Conservation (phyloP, 2,888 invertebrate genomes). For the Eumerus sabulonum region DNA sequence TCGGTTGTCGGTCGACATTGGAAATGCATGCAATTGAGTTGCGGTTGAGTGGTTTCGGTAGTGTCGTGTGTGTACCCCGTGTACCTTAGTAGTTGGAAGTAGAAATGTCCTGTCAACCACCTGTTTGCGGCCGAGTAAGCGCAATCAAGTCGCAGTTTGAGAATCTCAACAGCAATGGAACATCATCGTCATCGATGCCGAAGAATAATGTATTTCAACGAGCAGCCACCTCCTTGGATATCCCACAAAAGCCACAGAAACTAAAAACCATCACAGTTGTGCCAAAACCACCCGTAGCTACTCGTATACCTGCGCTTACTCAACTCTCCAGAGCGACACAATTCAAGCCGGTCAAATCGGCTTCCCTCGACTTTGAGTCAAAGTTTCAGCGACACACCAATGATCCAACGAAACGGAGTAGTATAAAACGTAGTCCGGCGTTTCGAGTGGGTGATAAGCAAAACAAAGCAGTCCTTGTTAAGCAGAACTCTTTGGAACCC, state of each 20-base stretch:
- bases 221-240: conserved; percentile 70
- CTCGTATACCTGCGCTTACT: conserved; percentile 47
- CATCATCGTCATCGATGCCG: conserved; percentile 55
- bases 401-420: conserved; percentile 78
- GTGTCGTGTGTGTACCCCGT: conserved; percentile 33
- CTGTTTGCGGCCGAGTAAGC: conserved; percentile 80
- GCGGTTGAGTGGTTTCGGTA: conserved; percentile 56
- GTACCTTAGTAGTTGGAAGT: conserved; percentile 27
- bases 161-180: conserved; percentile 76
- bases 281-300: conserved; percentile 37
- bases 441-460: conserved; percentile 76
- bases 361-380: conserved; percentile 55
- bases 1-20: conserved; percentile 32
- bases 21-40: conserved; percentile 54
- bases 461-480: conserved; percentile 69
- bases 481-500: conserved; percentile 69
- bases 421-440: conserved; percentile 81
- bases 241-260: conserved; percentile 64
- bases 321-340: conserved; percentile 49
- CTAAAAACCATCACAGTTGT: conserved; percentile 50
- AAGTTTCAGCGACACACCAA: conserved; percentile 72
- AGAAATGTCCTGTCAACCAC: conserved; percentile 71
- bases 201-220: conserved; percentile 66
- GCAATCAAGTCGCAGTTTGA: conserved; percentile 84
- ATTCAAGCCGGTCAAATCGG: conserved; percentile 57